A percentile compares a stretch with the other conserved stretches of the same genome.
These are phyloP conservation scores for Drosophila emarginata DNA, from an alignment of 2,888 invertebrate species.

Conservation along the genomic window DNA sequence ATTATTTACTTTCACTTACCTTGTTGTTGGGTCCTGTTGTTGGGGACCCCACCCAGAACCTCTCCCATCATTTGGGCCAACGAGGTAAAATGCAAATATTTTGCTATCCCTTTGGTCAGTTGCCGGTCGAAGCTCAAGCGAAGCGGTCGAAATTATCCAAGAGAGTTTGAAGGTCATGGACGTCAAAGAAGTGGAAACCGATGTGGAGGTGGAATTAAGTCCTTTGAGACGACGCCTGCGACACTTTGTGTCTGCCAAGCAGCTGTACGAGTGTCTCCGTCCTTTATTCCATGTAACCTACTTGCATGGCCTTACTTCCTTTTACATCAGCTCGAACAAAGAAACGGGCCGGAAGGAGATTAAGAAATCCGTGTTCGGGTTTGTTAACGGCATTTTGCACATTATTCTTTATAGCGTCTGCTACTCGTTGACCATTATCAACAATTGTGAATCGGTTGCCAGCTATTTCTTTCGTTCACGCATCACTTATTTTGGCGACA, in stretches of 20 bases:
- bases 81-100: constrained; percentile 38
- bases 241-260: constrained; percentile 72
- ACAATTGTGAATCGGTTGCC: constrained; percentile 79
- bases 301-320: constrained; percentile 78
- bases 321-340: constrained; percentile 61
- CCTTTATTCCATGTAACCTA: constrained; percentile 77
- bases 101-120: constrained; percentile 56
- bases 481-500: constrained; percentile 79
- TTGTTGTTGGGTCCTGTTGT: background rate
- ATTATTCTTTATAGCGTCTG: constrained; percentile 68
- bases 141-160: constrained; percentile 32
- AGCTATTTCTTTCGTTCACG: constrained; percentile 81
- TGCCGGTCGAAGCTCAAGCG: constrained; percentile 49
- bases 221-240: constrained; percentile 51
- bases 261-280: constrained; percentile 75
- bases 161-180: constrained; percentile 37
- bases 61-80: background rate
- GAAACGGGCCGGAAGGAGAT: constrained; percentile 59
- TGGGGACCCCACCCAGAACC: background rate
- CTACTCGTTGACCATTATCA: constrained; percentile 74
- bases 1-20: constrained; percentile 56
- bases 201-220: constrained; percentile 33
- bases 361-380: constrained; percentile 74
- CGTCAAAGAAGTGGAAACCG: constrained; percentile 34
- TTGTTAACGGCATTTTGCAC: constrained; percentile 73